Conservation (phyloP, 2,113 vertebrate species). For the Ascaphus truei region DNA sequence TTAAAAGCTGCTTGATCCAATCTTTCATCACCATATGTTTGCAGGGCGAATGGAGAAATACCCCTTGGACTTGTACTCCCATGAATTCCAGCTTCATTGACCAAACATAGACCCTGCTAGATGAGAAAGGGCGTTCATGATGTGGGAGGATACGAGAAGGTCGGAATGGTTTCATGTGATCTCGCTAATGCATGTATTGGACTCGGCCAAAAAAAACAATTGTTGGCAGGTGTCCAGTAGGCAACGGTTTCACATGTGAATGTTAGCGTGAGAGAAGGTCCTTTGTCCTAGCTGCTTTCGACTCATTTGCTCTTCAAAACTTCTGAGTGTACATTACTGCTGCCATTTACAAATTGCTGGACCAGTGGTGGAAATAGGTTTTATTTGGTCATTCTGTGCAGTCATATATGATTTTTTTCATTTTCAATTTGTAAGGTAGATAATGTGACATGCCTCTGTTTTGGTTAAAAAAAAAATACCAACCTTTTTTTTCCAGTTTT, state of each 20-base stretch:
- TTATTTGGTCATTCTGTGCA: too few relatives aligned
- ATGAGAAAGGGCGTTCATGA: conserved; percentile 37
- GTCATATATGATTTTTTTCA: too few relatives aligned
- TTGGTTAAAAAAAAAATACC: too few relatives aligned
- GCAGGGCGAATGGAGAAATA: conserved; percentile 43
- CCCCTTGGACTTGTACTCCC: not conserved
- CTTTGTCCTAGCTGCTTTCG: not conserved
- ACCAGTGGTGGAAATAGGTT: too few relatives aligned
- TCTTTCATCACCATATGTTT: conserved; percentile 38
- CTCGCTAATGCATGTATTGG: conserved; percentile 36
- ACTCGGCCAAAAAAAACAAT: not conserved
- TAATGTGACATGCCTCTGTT: too few relatives aligned
- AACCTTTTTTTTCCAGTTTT: too few relatives aligned
- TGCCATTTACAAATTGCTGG: not conserved
- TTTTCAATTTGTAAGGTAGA: too few relatives aligned
- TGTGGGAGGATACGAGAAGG: not conserved
- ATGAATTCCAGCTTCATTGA: conserved; percentile 19
- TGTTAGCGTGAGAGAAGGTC: not conserved
- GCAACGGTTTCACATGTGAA: not conserved
- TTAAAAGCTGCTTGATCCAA: conserved; percentile 50
- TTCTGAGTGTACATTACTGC: not conserved
- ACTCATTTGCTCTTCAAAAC: not conserved
- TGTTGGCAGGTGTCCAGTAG: conserved; percentile 22
- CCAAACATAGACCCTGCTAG: conserved; percentile 51
- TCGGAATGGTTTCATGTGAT: conserved; percentile 42